These are phyloP conservation scores for Fistularia commersonii DNA, from an alignment of 2,797 vertebrate genomes.

Conservation along the genomic window DNA sequence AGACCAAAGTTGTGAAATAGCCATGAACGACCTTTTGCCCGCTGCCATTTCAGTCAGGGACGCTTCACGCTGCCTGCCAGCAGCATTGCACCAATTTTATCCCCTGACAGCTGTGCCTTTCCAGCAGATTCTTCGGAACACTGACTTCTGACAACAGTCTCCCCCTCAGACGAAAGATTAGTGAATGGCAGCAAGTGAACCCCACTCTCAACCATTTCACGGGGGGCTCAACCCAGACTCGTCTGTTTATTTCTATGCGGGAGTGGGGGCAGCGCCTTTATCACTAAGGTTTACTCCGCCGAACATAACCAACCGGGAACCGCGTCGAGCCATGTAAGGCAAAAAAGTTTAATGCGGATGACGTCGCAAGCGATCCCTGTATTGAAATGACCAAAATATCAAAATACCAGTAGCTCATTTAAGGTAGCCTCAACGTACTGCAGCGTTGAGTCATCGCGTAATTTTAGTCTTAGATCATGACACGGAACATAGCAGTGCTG, in stretches of 20 bases:
- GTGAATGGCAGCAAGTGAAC: slow-evolving; percentile 56
- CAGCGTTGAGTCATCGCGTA: slow-evolving; percentile 81
- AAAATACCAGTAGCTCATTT: slow-evolving; percentile 69
- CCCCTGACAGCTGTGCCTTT: slow-evolving; percentile 80
- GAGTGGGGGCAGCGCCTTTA: too few relatives aligned
- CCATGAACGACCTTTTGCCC: slow-evolving; percentile 71
- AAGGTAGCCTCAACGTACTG: slow-evolving; percentile 66
- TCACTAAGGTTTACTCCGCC: too few relatives aligned
- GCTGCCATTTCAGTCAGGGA: slow-evolving; percentile 68
- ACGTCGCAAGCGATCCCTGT: slow-evolving; percentile 25
- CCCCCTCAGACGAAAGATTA: slow-evolving; percentile 61
- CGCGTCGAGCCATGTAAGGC: slow-evolving; percentile 74
- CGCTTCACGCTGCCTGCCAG: slow-evolving; percentile 46
- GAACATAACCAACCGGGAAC: slow-evolving; percentile 24
- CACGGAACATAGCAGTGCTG: slow-evolving; percentile 62
- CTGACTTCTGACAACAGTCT: slow-evolving; percentile 79
- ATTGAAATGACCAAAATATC: slow-evolving; percentile 5
- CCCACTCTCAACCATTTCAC: slow-evolving; percentile 23
- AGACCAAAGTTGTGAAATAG: slow-evolving; percentile 41
- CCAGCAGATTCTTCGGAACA: slow-evolving; percentile 76
- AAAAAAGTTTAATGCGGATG: slow-evolving; percentile 74
- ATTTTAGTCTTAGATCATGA: slow-evolving; percentile 76
- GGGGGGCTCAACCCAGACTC: too few relatives aligned
- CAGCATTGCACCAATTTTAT: slow-evolving; percentile 78
- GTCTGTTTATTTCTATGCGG: too few relatives aligned